Base-by-base conservation (phyloP, 2,797 vertebrate species). In the Bovichtus variegatus region DNA sequence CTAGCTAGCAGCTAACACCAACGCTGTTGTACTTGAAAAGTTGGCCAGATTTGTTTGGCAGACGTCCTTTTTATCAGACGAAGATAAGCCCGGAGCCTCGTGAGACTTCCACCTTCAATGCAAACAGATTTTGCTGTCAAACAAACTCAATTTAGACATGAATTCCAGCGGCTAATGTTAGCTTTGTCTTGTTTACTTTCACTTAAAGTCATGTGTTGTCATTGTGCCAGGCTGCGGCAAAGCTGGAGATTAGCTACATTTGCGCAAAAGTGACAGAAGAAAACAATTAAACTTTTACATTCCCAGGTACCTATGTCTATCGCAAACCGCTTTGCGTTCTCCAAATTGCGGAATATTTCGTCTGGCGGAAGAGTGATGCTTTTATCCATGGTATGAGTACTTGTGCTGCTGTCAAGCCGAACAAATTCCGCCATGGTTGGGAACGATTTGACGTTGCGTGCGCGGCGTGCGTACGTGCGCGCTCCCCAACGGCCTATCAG, bases 291-390 rank as follows among this genome's bases (percentile, higher is more conserved):
- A 59, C 19, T 0, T 15, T 9, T 0, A 34, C 6, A 34, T 49
- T 2, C 4, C 0, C 60, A 4, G 69, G 80, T 95, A 99, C 98
- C 98, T 94, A 99, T 99, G 85, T 99, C 97, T 85, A 99, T 99
- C 66, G 98, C 98, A 93, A 99, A 99, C 78, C 97, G 96, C 93
- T 99, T 99, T 69, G 97, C 98, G 89, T 99, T 99, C 84, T 98
- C 98, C 90, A 99, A 88, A 81, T 99, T 99, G 47, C 98, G 97
- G 86, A 99, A 99, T 87, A 99, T 98, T 70, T 99, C 97, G 86
- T 99, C 97, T 0, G 98, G 97, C 27, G 98, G 98, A 12, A 99
- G 96, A 44, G 93, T 97, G 80, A 99, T 99, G 96, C 98, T 99
- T 93, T 98, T 99, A 88, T 98, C 98, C 96, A 98, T 95, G 83